Evolutionary conservation across 2,888 invertebrate genomes (phyloP).

Genomic region (Acanthosepion esculentum): DNA sequence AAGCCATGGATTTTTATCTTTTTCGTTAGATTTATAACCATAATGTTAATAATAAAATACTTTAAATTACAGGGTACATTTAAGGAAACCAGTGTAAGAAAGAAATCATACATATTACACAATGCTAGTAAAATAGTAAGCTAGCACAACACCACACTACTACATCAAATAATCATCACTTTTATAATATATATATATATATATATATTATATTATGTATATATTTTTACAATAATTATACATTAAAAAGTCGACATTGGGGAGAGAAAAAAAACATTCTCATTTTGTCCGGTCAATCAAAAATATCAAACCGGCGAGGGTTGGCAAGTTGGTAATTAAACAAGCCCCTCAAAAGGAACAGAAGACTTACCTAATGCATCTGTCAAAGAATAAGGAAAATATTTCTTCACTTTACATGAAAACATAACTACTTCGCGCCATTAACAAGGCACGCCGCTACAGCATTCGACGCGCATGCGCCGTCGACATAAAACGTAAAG

Average conservation of each 20-base stretch:
- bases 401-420: conserved; percentile 47
- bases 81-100: background rate
- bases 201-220: too few relatives aligned
- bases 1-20: too few relatives aligned
- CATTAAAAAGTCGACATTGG: background rate
- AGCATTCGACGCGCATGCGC: background rate
- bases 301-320: background rate
- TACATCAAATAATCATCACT: background rate
- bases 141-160: background rate
- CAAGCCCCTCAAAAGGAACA: background rate
- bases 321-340: background rate
- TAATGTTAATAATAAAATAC: too few relatives aligned
- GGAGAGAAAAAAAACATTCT: background rate
- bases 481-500: background rate
- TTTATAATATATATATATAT: too few relatives aligned
- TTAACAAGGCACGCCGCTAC: conserved; percentile 43
- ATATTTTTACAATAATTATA: too few relatives aligned
- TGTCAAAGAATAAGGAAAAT: conserved; percentile 44
- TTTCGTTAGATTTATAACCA: too few relatives aligned
- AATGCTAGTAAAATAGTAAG: background rate
- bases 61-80: background rate
- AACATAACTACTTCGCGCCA: conserved; percentile 45
- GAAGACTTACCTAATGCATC: conserved; percentile 38
- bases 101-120: too few relatives aligned
- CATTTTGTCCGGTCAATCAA: background rate